Percentiles rank a stretch among this genome's conserved stretches.
phyloP scores from a whole-genome alignment of 1,140 invertebrate genomes.

The Drosophila tristis region DNA sequence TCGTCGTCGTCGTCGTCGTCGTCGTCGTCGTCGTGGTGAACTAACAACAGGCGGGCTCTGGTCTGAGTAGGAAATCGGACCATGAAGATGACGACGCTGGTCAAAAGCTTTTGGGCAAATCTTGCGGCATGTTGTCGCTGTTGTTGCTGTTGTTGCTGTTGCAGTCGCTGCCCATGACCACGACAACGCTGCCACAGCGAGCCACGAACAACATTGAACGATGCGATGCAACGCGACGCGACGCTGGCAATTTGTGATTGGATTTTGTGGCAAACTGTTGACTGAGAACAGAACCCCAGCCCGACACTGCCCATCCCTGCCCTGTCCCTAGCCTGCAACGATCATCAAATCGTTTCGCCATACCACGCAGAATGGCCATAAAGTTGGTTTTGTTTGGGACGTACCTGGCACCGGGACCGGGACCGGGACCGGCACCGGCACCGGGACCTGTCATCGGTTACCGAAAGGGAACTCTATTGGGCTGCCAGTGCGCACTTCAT shows the following conservation, averaged over 20 bases:
- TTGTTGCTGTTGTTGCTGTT: slow-evolving; percentile 33
- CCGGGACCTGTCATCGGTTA: too few species aligned
- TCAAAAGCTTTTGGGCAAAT: slow-evolving; percentile 48
- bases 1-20: slow-evolving; percentile 22
- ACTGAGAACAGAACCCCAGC: too few species aligned
- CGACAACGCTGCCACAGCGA: slow-evolving; percentile 10
- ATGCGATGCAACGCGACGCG: background rate
- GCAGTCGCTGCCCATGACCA: slow-evolving; percentile 37
- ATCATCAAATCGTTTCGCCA: slow-evolving; percentile 41
- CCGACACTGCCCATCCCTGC: background rate
- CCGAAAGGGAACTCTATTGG: too few species aligned
- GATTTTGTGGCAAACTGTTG: slow-evolving; percentile 35
- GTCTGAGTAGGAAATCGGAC: slow-evolving; percentile 6
- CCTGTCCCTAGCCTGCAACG: slow-evolving; percentile 1
- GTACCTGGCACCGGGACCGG: too few species aligned
- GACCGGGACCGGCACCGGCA: too few species aligned
- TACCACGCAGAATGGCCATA: slow-evolving; percentile 12
- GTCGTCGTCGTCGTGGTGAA: slow-evolving; percentile 13
- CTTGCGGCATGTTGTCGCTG: slow-evolving; percentile 50
- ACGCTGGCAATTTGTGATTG: slow-evolving; percentile 47
- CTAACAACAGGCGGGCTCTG: slow-evolving; percentile 43
- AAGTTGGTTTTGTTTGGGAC: background rate
- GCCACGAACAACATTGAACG: slow-evolving; percentile 44
- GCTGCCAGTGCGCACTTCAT: too few species aligned
- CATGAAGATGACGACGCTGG: slow-evolving; percentile 10